Base-by-base conservation (phyloP, 2,888 invertebrate species). In the Agrotis ipsilon region DNA sequence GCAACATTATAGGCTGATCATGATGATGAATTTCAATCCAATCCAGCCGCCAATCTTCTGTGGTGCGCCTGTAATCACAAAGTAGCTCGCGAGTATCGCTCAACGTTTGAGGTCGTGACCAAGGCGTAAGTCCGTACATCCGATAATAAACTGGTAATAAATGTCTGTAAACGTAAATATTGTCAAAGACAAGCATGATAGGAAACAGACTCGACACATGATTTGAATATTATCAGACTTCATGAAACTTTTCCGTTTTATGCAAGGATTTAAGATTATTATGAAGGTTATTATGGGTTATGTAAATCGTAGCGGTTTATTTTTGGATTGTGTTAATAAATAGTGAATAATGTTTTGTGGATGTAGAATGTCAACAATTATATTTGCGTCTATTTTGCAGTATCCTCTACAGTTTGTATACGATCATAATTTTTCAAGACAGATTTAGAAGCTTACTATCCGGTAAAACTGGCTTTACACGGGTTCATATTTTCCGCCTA, bases 131-230 rank as follows among this genome's bases (percentile, higher is more conserved):
- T 72, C n/a, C 16, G 18, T 49, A 64, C 55, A 49, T 65, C n/a
- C 7, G 52, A 67, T 74, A 49, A 55, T 72, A 71, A 70, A 75
- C 52, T 54, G 21, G 52, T 62, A 52, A 62, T 82, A 83, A 81
- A 83, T 16, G 72, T 81, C 71, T n/a, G 57, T 21, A 51, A 60
- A 72, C 58, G 32, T 75, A 73, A 82, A 84, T 78, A 82, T 48
- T 68, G 63, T 59, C 70, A 77, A 69, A 75, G 75, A 72, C 72
- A 72, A 51, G 51, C 16, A 39, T 62, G 71, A 83, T 55, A 66
- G 59, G 55, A 68, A 84, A 63, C 79, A 76, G 68, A 82, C 57
- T 11, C 55, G 64, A 27, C 64, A 65, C 14, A 68, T 61, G 52
- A 59, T 58, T 68, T 24, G n/a, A 58, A 64, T 76, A 45, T 51